Evolutionary conservation across 2,113 vertebrate species (phyloP).

Genomic region (Ursus arctos): DNA sequence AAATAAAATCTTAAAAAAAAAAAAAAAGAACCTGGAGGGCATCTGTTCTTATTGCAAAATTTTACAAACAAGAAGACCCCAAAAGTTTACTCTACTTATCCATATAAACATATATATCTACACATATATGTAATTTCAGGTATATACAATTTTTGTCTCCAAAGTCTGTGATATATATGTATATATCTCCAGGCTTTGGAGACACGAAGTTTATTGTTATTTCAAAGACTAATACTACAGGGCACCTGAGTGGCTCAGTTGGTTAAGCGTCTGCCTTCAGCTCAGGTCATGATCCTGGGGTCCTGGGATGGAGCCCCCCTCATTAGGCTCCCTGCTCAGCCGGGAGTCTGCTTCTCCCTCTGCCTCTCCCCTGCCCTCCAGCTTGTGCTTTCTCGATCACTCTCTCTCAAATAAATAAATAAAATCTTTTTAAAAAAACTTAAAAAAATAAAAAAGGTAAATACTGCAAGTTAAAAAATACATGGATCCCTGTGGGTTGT

Average conservation of each 20-base stretch:
- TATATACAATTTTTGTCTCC: neutral
- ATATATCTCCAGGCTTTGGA: neutral
- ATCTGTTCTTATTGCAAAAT: neutral
- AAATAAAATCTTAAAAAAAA: no score
- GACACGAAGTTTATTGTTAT: neutral
- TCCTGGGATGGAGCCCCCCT: neutral
- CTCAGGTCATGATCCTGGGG: neutral
- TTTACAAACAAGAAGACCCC: constrained; percentile 32
- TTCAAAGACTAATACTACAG: constrained; percentile 27
- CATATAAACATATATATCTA: neutral
- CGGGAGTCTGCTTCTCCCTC: neutral
- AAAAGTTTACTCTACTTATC: neutral
- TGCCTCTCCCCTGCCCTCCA: neutral
- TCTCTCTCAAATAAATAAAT: neutral
- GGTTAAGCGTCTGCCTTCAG: neutral
- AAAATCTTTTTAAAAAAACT: neutral
- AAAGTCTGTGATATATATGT: neutral
- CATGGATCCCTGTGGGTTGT: neutral
- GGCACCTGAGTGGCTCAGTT: neutral
- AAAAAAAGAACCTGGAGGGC: neutral
- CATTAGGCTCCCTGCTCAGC: neutral
- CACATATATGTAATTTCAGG: neutral
- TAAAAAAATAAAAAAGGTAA: neutral
- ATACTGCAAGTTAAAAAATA: neutral
- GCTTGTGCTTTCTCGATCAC: neutral